Percentiles rank a stretch among this genome's conserved stretches.
phyloP scores from a whole-genome alignment of 2,797 vertebrate species.

The Coregonus sp. region DNA sequence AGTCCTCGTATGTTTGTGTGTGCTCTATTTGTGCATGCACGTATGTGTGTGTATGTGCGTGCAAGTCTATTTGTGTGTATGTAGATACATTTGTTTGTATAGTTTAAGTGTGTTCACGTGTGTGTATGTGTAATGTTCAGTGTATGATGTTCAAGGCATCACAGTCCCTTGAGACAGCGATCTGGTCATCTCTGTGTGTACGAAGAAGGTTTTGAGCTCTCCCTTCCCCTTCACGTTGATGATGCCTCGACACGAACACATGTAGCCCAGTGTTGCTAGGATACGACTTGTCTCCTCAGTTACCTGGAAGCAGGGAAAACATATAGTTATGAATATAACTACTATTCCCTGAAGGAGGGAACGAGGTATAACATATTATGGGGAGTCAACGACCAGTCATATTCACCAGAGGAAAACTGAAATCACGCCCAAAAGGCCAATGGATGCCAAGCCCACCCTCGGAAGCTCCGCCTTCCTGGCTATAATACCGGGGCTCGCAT shows the following conservation, averaged over 20 bases:
- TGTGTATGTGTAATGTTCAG: conserved; percentile 41
- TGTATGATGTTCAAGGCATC: conserved; percentile 80
- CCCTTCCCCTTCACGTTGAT: conserved; percentile 99
- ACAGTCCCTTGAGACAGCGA: conserved; percentile 94
- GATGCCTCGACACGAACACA: conserved; percentile 93
- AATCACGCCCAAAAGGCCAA: too few species aligned
- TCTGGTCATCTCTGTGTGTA: conserved; percentile 94
- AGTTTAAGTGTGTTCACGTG: conserved; percentile 5
- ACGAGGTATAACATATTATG: too few species aligned
- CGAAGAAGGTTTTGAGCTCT: conserved; percentile 94
- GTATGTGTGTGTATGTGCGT: conserved; percentile 28
- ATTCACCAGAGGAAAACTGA: too few species aligned
- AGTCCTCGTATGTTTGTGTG: conserved; percentile 15
- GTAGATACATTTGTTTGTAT: neutral
- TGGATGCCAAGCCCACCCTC: too few species aligned
- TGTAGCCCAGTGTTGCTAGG: conserved; percentile 87
- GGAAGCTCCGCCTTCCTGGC: too few species aligned
- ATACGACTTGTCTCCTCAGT: conserved; percentile 90
- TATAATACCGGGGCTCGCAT: too few species aligned
- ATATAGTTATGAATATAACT: too few species aligned
- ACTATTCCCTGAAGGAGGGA: too few species aligned
- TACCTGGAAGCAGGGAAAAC: conserved; percentile 75
- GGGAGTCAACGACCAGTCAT: too few species aligned
- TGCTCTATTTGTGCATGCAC: conserved; percentile 39
- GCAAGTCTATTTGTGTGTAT: neutral